phyloP scores from a whole-genome alignment of 2,797 vertebrate genomes.

The Echeneis naucrates region DNA sequence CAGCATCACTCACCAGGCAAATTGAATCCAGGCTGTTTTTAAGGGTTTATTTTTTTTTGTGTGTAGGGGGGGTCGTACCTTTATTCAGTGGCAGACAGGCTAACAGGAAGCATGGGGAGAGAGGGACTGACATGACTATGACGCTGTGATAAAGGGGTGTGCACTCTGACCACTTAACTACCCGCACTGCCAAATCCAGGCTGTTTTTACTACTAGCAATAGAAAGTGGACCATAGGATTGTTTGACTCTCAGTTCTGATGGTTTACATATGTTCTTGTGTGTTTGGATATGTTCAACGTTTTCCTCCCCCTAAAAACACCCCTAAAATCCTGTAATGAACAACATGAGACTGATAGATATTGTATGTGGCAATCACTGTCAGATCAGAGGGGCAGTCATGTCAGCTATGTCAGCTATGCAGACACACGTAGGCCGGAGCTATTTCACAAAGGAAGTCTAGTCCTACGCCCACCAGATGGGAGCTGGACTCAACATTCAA shows the following conservation, averaged over 20 bases:
- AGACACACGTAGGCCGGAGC: conserved; percentile 54
- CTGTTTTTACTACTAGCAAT: conserved; percentile 63
- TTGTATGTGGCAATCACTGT: conserved; percentile 47
- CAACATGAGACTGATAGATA: conserved; percentile 21
- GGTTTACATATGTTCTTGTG: conserved; percentile 50
- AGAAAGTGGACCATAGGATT: conserved; percentile 41
- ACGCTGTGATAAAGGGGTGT: too few relatives aligned
- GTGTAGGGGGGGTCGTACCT: too few relatives aligned
- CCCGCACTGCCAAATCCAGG: too few relatives aligned
- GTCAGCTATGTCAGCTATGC: conserved; percentile 64
- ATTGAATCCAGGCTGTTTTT: conserved; percentile 77
- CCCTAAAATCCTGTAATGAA: conserved; percentile 20
- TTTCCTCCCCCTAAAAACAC: conserved; percentile 34
- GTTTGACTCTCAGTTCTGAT: conserved; percentile 49
- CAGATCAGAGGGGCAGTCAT: conserved; percentile 52
- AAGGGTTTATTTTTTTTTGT: too few relatives aligned
- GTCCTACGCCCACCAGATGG: conserved; percentile 16
- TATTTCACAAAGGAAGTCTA: conserved; percentile 56
- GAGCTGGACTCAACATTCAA: conserved; percentile 7
- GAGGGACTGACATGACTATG: too few relatives aligned
- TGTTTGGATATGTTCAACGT: conserved; percentile 8
- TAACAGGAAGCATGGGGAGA: too few relatives aligned
- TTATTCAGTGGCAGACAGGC: too few relatives aligned
- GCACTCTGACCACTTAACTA: too few relatives aligned
- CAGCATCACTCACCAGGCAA: conserved; percentile 51